Evolutionary conservation across 2,888 invertebrate species (phyloP).

Genomic region (Gastrophysa polygoni): DNA sequence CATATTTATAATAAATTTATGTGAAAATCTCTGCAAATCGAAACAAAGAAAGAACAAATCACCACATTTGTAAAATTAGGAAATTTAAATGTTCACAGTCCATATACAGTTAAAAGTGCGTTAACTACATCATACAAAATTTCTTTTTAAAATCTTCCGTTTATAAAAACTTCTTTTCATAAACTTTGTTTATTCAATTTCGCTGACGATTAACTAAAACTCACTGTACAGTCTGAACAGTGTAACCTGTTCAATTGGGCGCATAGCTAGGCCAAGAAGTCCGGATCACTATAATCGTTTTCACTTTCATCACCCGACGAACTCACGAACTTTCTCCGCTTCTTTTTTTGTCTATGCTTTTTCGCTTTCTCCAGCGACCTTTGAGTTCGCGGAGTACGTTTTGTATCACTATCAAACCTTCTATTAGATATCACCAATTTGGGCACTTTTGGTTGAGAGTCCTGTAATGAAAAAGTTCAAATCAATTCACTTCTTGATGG

Average conservation of each 20-base stretch:
- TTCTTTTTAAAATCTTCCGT: slow-evolving; percentile 31
- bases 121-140: slow-evolving; percentile 40
- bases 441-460: slow-evolving; percentile 59
- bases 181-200: slow-evolving; percentile 32
- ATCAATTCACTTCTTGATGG: too few relatives aligned
- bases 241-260: slow-evolving; percentile 33
- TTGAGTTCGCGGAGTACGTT: slow-evolving; percentile 54
- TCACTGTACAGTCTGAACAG: slow-evolving; percentile 52
- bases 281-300: slow-evolving; percentile 69
- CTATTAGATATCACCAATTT: slow-evolving; percentile 61
- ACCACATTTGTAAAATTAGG: slow-evolving; percentile 24
- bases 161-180: slow-evolving; percentile 34
- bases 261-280: slow-evolving; percentile 57
- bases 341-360: slow-evolving; percentile 63
- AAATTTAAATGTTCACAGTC: slow-evolving; percentile 29
- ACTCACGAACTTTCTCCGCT: slow-evolving; percentile 62
- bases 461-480: slow-evolving; percentile 38
- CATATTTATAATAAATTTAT: slow-evolving; percentile 46
- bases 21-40: slow-evolving; percentile 43
- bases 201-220: slow-evolving; percentile 43
- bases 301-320: slow-evolving; percentile 67
- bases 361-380: slow-evolving; percentile 57
- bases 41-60: slow-evolving; percentile 36
- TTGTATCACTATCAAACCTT: slow-evolving; percentile 56
- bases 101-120: slow-evolving; percentile 39